Base-by-base conservation (phyloP, 1,140 invertebrate species). In the Gryllus bimaculatus region DNA sequence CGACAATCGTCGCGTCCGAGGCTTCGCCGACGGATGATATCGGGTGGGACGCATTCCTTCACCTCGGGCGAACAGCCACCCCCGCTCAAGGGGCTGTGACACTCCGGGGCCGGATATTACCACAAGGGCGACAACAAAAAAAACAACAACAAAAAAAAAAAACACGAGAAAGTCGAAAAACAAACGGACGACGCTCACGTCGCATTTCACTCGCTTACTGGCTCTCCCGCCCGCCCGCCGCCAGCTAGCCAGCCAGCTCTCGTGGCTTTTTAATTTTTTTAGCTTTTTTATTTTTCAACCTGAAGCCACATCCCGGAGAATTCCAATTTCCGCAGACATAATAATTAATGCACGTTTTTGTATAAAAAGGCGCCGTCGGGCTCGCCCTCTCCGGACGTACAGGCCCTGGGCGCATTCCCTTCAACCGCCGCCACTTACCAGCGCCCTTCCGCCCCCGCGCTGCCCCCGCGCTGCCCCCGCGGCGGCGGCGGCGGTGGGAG, bases 281-380 rank as follows among this genome's bases (percentile, higher is more conserved):
- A 66, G 54, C 54, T 66, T 66, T 66, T 66, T 66, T 66, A 66
- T 66, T 66, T 66, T 66, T 66, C 54, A 66, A 66, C 54, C 54
- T 66, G 54, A 66, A 66, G 54, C 54, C 54, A 66, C 54, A 66
- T 66, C 54, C 54, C 54, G 54, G 54, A 66, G 54, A 66, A 66
- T 66, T 66, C 54, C 54, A 66, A 66, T 66, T 66, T 66, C 54
- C 54, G 54, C 54, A 66, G 54, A 66, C 54, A 66, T 66, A 66
- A 66, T 66, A 66, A 66, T 66, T 66, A 66, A 66, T 66, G 54
- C 54, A 66, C 54, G 54, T 66, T 66, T 66, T 66, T 66, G 54
- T 66, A 66, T 66, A 66, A 66, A 66, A 66, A 66, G 54, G 54
- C 54, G 54, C 54, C 54, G 54, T 10, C 54, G 54, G 54, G 54